These are phyloP conservation scores for Blastomussa wellsi DNA, from an alignment of 92 coral and sea anemone species.

Conservation along the genomic window DNA sequence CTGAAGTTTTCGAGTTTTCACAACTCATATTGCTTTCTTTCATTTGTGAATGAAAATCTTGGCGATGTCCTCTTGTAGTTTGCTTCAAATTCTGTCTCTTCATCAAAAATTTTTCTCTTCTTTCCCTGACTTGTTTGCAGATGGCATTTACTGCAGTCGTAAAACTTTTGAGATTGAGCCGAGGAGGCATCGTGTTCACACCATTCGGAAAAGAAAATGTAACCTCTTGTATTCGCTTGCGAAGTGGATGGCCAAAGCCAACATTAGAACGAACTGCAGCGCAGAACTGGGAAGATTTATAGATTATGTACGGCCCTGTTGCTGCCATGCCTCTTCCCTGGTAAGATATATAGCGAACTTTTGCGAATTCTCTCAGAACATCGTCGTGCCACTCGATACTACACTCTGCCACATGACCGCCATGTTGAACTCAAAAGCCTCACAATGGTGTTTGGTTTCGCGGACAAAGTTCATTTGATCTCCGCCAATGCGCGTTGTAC, in stretches of 20 bases:
- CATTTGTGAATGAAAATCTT: slow-evolving; percentile 49
- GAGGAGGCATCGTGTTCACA: slow-evolving; percentile 72
- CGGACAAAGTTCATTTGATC: slow-evolving; percentile 39
- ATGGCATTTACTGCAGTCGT: slow-evolving; percentile 72
- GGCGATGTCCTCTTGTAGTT: slow-evolving; percentile 40
- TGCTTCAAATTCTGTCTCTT: slow-evolving; percentile 60
- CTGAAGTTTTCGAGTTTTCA: slow-evolving; percentile 17
- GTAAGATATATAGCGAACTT: not conserved
- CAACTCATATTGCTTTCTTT: slow-evolving; percentile 34
- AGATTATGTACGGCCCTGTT: slow-evolving; percentile 91
- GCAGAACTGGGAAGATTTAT: slow-evolving; percentile 91
- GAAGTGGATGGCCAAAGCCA: slow-evolving; percentile 74
- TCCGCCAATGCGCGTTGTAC: slow-evolving; percentile 40
- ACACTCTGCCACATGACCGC: not conserved
- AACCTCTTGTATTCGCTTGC: slow-evolving; percentile 53
- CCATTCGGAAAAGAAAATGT: slow-evolving; percentile 77
- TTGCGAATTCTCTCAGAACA: not conserved
- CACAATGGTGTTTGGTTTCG: not conserved
- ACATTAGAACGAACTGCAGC: slow-evolving; percentile 93
- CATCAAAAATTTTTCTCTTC: slow-evolving; percentile 42
- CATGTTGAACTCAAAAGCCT: not conserved
- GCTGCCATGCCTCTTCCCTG: slow-evolving; percentile 71
- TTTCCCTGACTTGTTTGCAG: slow-evolving; percentile 77
- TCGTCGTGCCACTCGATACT: not conserved
- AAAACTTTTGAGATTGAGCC: slow-evolving; percentile 74